Conservation (phyloP, 2,888 invertebrate species). For the Andrena hattorfiana region DNA sequence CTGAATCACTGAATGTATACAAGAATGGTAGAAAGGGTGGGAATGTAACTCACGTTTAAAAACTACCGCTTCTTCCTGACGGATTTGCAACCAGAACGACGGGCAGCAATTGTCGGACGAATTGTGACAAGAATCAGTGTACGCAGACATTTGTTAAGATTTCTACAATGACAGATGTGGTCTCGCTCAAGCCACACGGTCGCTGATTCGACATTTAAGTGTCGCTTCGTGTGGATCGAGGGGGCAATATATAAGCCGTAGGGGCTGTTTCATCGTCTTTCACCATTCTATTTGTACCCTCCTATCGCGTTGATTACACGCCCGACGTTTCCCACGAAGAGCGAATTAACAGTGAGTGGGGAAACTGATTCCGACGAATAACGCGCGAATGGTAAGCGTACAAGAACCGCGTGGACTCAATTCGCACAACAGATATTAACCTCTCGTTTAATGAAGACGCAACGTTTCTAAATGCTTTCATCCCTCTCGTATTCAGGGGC, state of each 20-base stretch:
- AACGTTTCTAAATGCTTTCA: conserved; percentile 35
- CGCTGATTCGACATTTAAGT: conserved; percentile 51
- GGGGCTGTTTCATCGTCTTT: background rate
- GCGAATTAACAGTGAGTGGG: conserved; percentile 49
- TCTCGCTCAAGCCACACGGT: conserved; percentile 55
- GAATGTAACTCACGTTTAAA: background rate
- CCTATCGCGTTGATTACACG: conserved; percentile 28
- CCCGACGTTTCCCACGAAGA: conserved; percentile 23
- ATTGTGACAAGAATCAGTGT: background rate
- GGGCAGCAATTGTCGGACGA: background rate
- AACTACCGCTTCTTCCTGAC: background rate
- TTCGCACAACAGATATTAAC: conserved; percentile 33
- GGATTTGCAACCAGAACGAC: background rate
- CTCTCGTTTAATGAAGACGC: conserved; percentile 12
- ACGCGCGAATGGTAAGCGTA: background rate
- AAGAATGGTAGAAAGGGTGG: background rate
- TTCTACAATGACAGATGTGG: conserved; percentile 18
- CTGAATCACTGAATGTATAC: no score
- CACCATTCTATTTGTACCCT: background rate
- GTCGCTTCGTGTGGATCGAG: conserved; percentile 39
- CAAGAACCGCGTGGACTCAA: conserved; percentile 13
- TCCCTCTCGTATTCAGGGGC: conserved; percentile 7
- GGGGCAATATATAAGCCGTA: conserved; percentile 25
- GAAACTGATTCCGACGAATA: conserved; percentile 26
- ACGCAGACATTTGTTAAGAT: conserved; percentile 44